Conservation (phyloP, 2,113 vertebrate genomes). For the Psammodynastes pulverulentus region DNA sequence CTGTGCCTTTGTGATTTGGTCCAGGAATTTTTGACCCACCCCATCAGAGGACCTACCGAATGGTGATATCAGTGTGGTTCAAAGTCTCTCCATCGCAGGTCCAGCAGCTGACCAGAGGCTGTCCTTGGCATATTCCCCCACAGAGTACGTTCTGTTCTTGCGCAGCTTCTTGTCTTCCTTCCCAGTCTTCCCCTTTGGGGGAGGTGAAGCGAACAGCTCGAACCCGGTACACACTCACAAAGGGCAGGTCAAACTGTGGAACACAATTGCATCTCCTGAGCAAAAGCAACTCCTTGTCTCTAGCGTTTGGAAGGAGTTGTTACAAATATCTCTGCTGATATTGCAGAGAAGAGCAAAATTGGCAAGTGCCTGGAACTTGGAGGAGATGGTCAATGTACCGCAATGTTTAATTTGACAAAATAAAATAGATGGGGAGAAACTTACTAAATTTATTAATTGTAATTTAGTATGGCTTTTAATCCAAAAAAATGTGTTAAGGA, state of each 20-base stretch:
- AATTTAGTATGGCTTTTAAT: not conserved
- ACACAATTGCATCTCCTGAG: not conserved
- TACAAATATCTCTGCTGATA: not conserved
- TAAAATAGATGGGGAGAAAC: not conserved
- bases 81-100: slow-evolving; percentile 81
- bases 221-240: slow-evolving; percentile 80
- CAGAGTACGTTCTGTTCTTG: slow-evolving; percentile 37
- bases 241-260: slow-evolving; percentile 78
- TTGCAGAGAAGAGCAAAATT: not conserved
- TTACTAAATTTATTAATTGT: not conserved
- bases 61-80: slow-evolving; percentile 63
- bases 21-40: not conserved
- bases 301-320: not conserved
- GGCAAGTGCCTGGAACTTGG: not conserved
- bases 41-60: slow-evolving; percentile 59
- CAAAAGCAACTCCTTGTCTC: not conserved
- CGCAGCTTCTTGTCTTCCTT: slow-evolving; percentile 12
- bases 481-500: too few relatives aligned
- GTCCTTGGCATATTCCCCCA: slow-evolving; percentile 60
- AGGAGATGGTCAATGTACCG: not conserved
- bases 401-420: not conserved
- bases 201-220: slow-evolving; percentile 71
- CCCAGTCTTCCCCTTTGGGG: slow-evolving; percentile 44
- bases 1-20: not conserved
- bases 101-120: slow-evolving; percentile 67